A percentile compares a stretch with the other conserved stretches of the same genome.
phyloP scores from a whole-genome alignment of 2,888 invertebrate genomes.

The Pollenia griseotomentosa region DNA sequence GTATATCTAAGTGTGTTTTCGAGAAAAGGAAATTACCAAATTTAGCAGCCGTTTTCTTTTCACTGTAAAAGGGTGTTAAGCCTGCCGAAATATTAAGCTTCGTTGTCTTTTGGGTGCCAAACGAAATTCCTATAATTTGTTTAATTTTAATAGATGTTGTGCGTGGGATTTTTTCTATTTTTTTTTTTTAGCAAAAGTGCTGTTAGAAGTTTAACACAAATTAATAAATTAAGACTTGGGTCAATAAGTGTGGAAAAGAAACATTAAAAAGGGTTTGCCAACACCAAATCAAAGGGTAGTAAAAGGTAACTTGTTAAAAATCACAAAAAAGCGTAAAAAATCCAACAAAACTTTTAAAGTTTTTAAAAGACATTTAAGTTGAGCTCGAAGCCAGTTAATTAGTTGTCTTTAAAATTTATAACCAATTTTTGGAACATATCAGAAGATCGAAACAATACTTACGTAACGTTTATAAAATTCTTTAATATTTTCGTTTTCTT shows the following conservation, averaged over 20 bases:
- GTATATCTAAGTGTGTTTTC: background rate
- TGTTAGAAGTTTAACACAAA: background rate
- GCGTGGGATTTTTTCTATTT: background rate
- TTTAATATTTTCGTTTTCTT: too few species aligned
- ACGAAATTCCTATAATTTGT: slow-evolving; percentile 5
- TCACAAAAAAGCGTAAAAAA: too few species aligned
- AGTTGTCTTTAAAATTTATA: too few species aligned
- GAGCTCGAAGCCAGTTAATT: too few species aligned
- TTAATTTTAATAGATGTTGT: slow-evolving; percentile 32
- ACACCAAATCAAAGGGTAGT: too few species aligned
- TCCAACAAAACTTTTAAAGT: too few species aligned
- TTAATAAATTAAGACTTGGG: slow-evolving; percentile 24
- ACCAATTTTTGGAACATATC: too few species aligned
- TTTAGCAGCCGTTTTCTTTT: background rate
- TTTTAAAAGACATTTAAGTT: too few species aligned
- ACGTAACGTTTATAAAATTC: too few species aligned
- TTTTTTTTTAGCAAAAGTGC: background rate
- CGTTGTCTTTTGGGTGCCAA: background rate
- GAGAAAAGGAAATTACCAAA: slow-evolving; percentile 1
- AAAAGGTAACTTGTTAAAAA: too few species aligned
- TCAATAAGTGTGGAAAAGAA: background rate
- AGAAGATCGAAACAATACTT: too few species aligned
- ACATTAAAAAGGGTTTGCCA: background rate
- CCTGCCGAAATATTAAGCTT: slow-evolving; percentile 31
- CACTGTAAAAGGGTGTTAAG: slow-evolving; percentile 15